These are phyloP conservation scores for Epinotia brunnichana DNA, from an alignment of 2,888 invertebrate genomes.

Conservation along the genomic window DNA sequence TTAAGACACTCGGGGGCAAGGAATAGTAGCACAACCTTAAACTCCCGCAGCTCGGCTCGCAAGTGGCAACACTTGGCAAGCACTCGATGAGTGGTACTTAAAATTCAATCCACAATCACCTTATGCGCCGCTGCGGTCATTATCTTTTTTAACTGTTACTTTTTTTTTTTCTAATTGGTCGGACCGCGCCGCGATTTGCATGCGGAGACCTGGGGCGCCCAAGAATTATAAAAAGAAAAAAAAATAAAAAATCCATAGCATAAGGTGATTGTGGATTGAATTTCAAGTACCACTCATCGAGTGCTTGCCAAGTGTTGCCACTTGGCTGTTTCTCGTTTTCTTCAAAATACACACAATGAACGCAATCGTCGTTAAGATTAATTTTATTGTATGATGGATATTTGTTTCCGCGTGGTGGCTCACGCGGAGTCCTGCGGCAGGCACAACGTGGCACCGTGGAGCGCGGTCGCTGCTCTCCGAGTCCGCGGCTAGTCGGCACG, in stretches of 20 bases:
- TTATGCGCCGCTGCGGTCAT: too few species aligned
- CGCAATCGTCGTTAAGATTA: slow-evolving; percentile 8
- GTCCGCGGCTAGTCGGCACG: slow-evolving; percentile 25
- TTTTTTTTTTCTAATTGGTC: too few species aligned
- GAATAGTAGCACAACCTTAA: too few species aligned
- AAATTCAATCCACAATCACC: slow-evolving; percentile 13
- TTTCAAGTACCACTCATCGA: background rate
- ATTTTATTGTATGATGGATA: slow-evolving; percentile 30
- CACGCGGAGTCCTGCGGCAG: slow-evolving; percentile 39
- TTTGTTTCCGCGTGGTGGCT: slow-evolving; percentile 35
- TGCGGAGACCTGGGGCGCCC: too few species aligned
- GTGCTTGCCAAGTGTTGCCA: background rate
- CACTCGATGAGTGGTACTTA: background rate
- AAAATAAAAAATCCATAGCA: too few species aligned
- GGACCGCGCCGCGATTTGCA: too few species aligned
- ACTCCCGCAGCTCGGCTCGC: too few species aligned
- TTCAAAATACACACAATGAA: background rate
- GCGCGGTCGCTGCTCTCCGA: slow-evolving; percentile 14
- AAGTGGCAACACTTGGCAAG: background rate
- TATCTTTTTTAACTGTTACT: too few species aligned
- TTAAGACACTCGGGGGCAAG: too few species aligned
- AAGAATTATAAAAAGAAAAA: too few species aligned
- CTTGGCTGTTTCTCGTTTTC: background rate
- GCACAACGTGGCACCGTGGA: slow-evolving; percentile 35
- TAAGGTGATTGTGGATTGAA: slow-evolving; percentile 9